Base-by-base conservation (phyloP, 2,113 vertebrate species). In the Andinoacara biseriatus region DNA sequence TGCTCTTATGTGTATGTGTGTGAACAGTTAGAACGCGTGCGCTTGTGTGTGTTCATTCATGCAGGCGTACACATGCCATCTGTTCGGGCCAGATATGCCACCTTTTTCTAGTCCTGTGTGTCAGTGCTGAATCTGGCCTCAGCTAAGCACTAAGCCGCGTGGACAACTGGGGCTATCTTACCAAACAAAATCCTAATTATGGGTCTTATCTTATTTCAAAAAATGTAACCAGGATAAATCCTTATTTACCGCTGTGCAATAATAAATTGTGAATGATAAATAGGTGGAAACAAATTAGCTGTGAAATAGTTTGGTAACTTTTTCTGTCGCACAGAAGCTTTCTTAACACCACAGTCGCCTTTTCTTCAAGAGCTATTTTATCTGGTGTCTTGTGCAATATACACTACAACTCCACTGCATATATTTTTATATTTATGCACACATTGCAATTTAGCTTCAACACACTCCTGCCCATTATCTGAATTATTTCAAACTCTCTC, bases 81-180 rank as follows among this genome's bases (percentile, higher is more conserved):
- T 94, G 94, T 89, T 91, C 86, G 80, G 88, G 83, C 49, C 56
- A 93, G 94, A 95, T 93, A 94, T 74, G 87, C 83, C 60, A 90
- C 87, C 82, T 83, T 85, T 61, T 76, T 76, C 82, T 35, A 20
- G 46, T 87, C 82, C 69, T 74, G 81, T 88, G 80, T 92, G 76
- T 86, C 61, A 26, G 5, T 1, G 43, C 52, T 40, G 65, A 78
- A 84, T 78, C 79, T 78, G 74, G 62, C 83, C 78, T 33, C 17
- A 7, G 80, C 69, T 83, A 40, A 85, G 87, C 46, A 20, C 62
- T 31, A 79, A 74, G 52, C 61, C 7, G 86, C 82, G 58, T 76
- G 86, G 83, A 78, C 62, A 33, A 80, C 62, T 60, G 69, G n/a
- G 65, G 81, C 56, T 52, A 76, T 86, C 80, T 84, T 26, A 58